These are phyloP conservation scores for Phenganax marumi DNA, from an alignment of 92 coral and sea anemone genomes.

Conservation along the genomic window DNA sequence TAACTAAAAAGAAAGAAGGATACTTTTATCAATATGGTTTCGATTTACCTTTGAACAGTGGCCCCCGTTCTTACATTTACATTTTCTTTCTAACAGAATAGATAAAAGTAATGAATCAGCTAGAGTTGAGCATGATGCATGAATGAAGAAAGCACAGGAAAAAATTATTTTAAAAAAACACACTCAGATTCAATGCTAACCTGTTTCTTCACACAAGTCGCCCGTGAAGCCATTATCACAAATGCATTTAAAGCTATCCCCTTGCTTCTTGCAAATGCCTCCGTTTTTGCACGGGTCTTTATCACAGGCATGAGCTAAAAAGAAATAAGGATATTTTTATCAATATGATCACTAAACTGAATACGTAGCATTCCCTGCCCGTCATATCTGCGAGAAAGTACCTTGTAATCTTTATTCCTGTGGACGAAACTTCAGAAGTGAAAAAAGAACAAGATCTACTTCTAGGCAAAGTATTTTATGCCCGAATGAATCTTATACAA, in stretches of 20 bases:
- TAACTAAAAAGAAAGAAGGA: neutral
- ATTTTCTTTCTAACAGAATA: no score
- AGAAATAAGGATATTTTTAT: neutral
- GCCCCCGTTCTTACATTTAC: no score
- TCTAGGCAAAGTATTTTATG: neutral
- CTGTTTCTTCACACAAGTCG: constrained; percentile 7
- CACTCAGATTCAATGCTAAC: neutral
- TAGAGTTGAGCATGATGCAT: no score
- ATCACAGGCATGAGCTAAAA: constrained; percentile 18
- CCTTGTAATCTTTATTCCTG: neutral
- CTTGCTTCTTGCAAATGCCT: constrained; percentile 5
- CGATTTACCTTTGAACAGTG: no score
- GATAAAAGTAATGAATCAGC: no score
- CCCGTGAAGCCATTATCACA: constrained; percentile 11
- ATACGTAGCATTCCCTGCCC: neutral
- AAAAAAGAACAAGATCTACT: neutral
- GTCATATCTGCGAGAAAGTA: neutral
- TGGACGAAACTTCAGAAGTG: no score
- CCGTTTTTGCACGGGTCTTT: constrained; percentile 17
- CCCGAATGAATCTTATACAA: neutral
- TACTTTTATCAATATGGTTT: no score
- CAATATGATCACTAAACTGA: neutral
- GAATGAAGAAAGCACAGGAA: no score
- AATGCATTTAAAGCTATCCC: constrained; percentile 10
- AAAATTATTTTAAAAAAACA: neutral